A percentile compares a stretch with the other conserved stretches of the same genome.
Evolutionary conservation across 2,888 invertebrate genomes (phyloP).

Genomic region (Sphaerophoria rueppellii): DNA sequence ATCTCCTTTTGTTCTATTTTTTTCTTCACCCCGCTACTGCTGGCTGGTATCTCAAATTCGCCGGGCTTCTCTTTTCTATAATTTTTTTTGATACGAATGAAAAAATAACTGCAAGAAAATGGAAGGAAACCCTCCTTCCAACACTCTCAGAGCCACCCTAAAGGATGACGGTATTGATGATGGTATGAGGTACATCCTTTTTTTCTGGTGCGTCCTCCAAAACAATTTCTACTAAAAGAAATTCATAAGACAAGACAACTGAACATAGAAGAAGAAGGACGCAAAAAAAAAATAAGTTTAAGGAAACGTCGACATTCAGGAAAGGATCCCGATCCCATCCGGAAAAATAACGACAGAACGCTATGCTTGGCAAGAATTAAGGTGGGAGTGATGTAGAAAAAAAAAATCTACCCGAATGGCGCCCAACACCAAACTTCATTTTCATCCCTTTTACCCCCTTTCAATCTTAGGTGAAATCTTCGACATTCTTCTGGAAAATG

Average conservation of each 20-base stretch:
- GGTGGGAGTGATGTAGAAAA: conserved; percentile 14
- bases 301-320: conserved; percentile 60
- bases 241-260: conserved; percentile 67
- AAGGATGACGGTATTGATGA: not conserved
- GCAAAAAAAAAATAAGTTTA: conserved; percentile 23
- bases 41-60: conserved; percentile 23
- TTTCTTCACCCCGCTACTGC: not conserved
- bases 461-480: conserved; percentile 63
- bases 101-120: conserved; percentile 29
- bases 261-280: conserved; percentile 31
- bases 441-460: not conserved
- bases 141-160: not conserved
- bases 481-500: conserved; percentile 62
- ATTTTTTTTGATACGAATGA: not conserved
- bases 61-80: not conserved
- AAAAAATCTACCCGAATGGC: conserved; percentile 48
- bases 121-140: conserved; percentile 29
- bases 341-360: conserved; percentile 70
- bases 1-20: conserved; percentile 8
- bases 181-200: conserved; percentile 42
- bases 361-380: conserved; percentile 24
- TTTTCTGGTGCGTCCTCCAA: conserved; percentile 20
- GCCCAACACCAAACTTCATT: conserved; percentile 44
- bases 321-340: conserved; percentile 68
- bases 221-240: conserved; percentile 43